Base-by-base conservation (phyloP, 2,113 vertebrate genomes). In the Neogobius melanostomus region DNA sequence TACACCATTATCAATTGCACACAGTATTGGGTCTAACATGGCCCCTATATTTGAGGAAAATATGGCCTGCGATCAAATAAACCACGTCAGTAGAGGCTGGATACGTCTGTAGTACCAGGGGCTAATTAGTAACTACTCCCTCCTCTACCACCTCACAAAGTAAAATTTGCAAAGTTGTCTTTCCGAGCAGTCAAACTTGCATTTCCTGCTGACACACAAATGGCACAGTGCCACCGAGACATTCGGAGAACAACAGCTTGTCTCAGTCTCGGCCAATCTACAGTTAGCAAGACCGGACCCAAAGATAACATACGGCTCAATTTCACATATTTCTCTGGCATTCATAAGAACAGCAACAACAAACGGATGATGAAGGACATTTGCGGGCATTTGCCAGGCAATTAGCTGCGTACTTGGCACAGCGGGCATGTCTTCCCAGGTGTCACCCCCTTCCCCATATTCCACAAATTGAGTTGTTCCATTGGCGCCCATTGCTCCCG, bases 391-490 rank as follows among this genome's bases (percentile, higher is more conserved):
- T 56, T 88, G 88, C 89, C 88, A 91, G 82, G 82, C 85, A 88
- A 91, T 90, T 90, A 90, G 87, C 82, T 87, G 76, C 79, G 77
- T 81, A 87, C 87, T 90, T 90, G 88, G 89, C 87, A 83, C 75
- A 71, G 83, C 66, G 49, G 81, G 76, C 77, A 80, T 79, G 84
- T 88, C 83, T 82, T 87, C 85, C 85, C 85, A 87, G 82, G 85
- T 86, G 76, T 82, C 79, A 82, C 82, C 72, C 85, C 85, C 86
- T 21, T 56, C 85, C 83, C 81, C 56, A 6, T 59, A 70, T 82
- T 86, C 74, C 70, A 75, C 75, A 74, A 88, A 83, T 62, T 74
- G 92, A 91, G 91, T 90, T 91, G 68, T 90, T 93, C 84, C 86
- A 87, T 90, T 75, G 84, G 74, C 84, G 21, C 68, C 46, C 71